phyloP scores from a whole-genome alignment of 2,888 invertebrate species.

The Brenthis ino region DNA sequence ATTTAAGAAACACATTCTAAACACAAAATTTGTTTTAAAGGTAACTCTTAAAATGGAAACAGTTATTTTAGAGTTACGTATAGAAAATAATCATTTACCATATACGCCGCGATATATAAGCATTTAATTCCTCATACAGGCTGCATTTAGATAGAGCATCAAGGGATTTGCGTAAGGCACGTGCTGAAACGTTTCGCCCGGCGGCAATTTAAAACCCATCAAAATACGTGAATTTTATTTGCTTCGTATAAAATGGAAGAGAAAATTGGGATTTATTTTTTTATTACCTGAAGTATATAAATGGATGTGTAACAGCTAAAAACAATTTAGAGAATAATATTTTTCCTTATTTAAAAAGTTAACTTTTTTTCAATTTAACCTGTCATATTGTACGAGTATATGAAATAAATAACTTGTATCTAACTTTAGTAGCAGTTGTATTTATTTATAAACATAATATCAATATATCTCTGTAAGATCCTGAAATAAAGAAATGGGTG shows the following conservation, averaged over 20 bases:
- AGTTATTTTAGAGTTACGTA: background rate
- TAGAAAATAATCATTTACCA: background rate
- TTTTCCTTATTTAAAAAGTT: no score
- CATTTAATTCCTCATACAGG: constrained; percentile 23
- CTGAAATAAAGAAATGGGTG: background rate
- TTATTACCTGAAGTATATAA: background rate
- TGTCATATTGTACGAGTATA: no score
- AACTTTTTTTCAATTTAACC: no score
- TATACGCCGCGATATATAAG: constrained; percentile 16
- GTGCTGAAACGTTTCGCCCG: constrained; percentile 24
- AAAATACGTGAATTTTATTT: constrained; percentile 28
- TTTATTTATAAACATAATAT: no score
- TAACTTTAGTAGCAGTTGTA: no score
- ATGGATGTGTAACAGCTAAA: background rate
- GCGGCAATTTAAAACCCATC: constrained; percentile 29
- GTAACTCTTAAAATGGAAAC: no score
- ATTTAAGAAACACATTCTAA: no score
- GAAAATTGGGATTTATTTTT: constrained; percentile 16
- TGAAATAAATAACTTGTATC: no score
- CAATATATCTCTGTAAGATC: no score
- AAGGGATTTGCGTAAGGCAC: constrained; percentile 30
- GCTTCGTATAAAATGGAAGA: constrained; percentile 16
- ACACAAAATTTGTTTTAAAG: no score
- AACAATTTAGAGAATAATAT: background rate
- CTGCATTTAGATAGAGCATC: constrained; percentile 30